Evolutionary conservation across 2,797 vertebrate species (phyloP).

Genomic region (Gallinago solitaria): DNA sequence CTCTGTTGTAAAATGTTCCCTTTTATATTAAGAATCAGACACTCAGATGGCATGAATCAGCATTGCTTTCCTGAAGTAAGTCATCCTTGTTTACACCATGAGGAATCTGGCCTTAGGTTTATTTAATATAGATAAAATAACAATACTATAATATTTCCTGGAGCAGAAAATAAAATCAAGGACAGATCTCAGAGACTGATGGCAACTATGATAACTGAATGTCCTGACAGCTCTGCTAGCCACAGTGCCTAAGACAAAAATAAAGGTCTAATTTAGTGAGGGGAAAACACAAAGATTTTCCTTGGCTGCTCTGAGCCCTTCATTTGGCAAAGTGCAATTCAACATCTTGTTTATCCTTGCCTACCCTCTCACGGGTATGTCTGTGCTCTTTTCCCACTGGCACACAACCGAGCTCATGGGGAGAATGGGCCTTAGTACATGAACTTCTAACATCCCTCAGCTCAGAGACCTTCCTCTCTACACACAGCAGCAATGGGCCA

Average conservation of each 20-base stretch:
- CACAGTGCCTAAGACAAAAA: not conserved
- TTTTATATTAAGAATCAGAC: not conserved
- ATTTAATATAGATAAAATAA: slow-evolving; percentile 22
- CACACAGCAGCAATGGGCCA: not conserved
- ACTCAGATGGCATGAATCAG: not conserved
- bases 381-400: not conserved
- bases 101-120: not conserved
- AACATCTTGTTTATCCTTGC: not conserved
- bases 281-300: not conserved
- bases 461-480: not conserved
- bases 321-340: not conserved
- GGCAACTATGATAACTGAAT: not conserved
- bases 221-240: not conserved
- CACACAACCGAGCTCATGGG: not conserved
- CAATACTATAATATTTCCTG: slow-evolving; percentile 5
- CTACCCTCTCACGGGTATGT: not conserved
- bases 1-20: not conserved
- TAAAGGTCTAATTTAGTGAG: not conserved
- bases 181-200: not conserved
- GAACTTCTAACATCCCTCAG: not conserved
- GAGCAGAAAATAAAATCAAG: slow-evolving; percentile 35
- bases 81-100: not conserved
- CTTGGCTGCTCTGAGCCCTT: not conserved
- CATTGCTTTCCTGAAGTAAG: slow-evolving; percentile 17
- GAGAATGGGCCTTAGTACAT: accelerated